Evolutionary conservation across 2,113 vertebrate species (phyloP), one percentile per base, ranked within the genome.

Genomic region (Periophthalmodon schlosseri): DNA sequence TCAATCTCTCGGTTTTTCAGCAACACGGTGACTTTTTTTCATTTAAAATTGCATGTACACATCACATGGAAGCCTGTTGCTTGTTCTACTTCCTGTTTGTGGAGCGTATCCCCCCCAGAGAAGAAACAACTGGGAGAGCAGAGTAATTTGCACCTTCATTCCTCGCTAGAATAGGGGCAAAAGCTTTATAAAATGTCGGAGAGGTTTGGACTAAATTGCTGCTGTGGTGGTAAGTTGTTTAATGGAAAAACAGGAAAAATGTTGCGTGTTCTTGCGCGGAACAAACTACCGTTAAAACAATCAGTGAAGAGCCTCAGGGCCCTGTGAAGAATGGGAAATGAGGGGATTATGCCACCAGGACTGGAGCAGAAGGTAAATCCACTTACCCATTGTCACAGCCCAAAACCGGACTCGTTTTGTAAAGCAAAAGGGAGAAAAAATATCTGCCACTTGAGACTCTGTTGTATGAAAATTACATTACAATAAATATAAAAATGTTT

Each of bases 251-350:
- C 84, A 87, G 57, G 57, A 60, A 70, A 39, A 77, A 70, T 75
- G 78, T 84, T 83, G 80, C 77, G 82, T 83, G 83, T 87, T 84
- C 87, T 89, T 87, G 85, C 80, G 86, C 75, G 79, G 77, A 79
- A 75, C 76, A 86, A 88, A 75, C 80, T 79, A 88, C 82, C 82
- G 80, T 80, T 69, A 73, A 88, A 89, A 88, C 87, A 82, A 86
- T 88, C 86, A 88, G 74, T 81, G 80, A 64, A 60, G 64, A 80
- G 84, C 84, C 81, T 44, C 56, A 69, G 85, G 89, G 87, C 79
- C 83, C 70, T 68, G 73, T 69, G 79, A 76, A 75, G 77, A 91
- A 88, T 87, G 78, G 87, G 81, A 88, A 90, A 92, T 88, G 67
- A 84, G 84, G 63, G 79, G 73, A 86, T 90, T 92, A 86, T 84